phyloP scores from a whole-genome alignment of 2,797 vertebrate species.

The Podarcis siculus region DNA sequence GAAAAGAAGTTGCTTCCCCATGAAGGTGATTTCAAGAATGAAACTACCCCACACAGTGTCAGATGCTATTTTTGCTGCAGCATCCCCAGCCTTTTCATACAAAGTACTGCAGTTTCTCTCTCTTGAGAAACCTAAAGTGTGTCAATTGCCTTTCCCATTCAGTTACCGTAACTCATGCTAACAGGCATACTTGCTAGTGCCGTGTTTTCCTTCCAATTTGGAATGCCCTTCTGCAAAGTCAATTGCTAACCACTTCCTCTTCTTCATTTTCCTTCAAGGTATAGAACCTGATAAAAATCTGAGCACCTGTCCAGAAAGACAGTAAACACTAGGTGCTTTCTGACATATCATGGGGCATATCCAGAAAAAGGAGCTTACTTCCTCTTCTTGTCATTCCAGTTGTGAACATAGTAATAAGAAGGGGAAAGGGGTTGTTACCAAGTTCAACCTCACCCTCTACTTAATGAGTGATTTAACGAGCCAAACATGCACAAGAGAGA shows the following conservation, averaged over 20 bases:
- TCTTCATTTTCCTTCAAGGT: not conserved
- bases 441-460: not conserved
- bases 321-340: not conserved
- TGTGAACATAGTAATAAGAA: not conserved
- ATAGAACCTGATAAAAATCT: not conserved
- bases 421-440: not conserved
- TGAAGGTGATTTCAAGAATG: constrained; percentile 27
- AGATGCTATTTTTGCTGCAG: not conserved
- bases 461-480: not conserved
- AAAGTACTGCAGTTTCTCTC: not conserved
- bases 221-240: too few species aligned
- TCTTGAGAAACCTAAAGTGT: not conserved
- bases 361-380: too few species aligned
- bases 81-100: not conserved
- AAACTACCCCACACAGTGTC: not conserved
- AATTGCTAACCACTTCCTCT: too few species aligned
- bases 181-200: not conserved
- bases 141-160: not conserved
- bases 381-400: not conserved
- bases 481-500: constrained; percentile 11
- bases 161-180: not conserved
- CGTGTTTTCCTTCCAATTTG: not conserved
- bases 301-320: not conserved
- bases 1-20: constrained; percentile 51
- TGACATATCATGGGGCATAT: too few species aligned